Evolutionary conservation across 2,888 invertebrate species (phyloP).

Genomic region (Acrobasis consociella): DNA sequence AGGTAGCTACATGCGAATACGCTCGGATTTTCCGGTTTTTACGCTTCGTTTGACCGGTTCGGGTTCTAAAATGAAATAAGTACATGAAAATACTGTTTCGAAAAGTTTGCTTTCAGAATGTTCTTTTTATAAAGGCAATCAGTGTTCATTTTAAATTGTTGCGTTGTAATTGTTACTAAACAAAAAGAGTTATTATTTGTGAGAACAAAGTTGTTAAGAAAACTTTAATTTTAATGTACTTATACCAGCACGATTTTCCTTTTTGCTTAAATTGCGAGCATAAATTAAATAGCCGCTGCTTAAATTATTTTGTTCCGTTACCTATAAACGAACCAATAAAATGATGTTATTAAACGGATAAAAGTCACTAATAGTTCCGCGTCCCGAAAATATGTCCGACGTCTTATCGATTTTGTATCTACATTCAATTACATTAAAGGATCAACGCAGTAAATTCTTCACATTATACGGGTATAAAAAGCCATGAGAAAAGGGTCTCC

Average conservation of each 20-base stretch:
- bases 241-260: too few species aligned
- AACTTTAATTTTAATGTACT: too few species aligned
- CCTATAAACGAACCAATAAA: neutral
- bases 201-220: too few species aligned
- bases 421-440: constrained; percentile 68
- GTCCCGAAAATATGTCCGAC: constrained; percentile 39
- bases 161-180: too few species aligned
- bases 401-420: constrained; percentile 46
- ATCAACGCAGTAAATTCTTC: constrained; percentile 61
- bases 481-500: constrained; percentile 59
- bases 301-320: too few species aligned
- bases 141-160: too few species aligned
- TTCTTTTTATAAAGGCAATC: neutral
- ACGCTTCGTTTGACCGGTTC: constrained; percentile 28
- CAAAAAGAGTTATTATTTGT: neutral
- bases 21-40: constrained; percentile 40
- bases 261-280: too few species aligned
- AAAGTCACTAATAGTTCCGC: neutral
- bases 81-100: neutral
- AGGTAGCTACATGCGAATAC: constrained; percentile 40
- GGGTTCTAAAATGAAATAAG: neutral
- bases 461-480: constrained; percentile 64
- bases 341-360: neutral
- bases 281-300: too few species aligned
- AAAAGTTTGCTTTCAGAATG: neutral